Base-by-base conservation (phyloP, 2,113 vertebrate genomes). In the Centrocercus urophasianus region DNA sequence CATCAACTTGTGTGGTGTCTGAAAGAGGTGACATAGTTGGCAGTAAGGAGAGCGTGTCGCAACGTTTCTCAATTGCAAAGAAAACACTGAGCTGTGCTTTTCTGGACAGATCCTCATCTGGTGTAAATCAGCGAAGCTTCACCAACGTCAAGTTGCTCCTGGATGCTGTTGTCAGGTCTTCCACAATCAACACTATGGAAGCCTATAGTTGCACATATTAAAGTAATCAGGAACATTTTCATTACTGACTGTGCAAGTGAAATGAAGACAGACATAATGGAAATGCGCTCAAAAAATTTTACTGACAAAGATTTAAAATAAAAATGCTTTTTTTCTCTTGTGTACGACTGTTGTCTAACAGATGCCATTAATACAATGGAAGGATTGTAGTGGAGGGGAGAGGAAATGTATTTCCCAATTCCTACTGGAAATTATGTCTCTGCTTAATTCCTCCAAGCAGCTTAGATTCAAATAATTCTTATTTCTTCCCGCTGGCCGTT, bases 321-420 rank as follows among this genome's bases (percentile, higher is more conserved):
- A 87, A 81, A 83, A 66, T 28, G 5, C 3, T 32, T 56, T 52
- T 56, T 93, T 57, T 1, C 83, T 96, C 93, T 69, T 81, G 92
- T 85, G 78, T 86, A 81, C 84, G 76, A 25, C 70, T 59, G 60
- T 90, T 83, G 64, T 75, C 86, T 90, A 94, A 77, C 89, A 96
- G 79, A 86, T 90, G 93, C 83, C 84, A 72, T 86, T 85, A 90
- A 86, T 70, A 96, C 94, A 95, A 96, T 86, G 74, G 84, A 83
- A 88, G 75, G 56, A 91, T 95, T 95, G 94, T 93, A 92, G 59
- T 56, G 60, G 83, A 70, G 52, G 42, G 40, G 63, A 95, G 85
- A 93, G 93, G 93, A 97, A 96, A 86, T 96, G 70, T 71, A 77
- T 91, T 95, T 95, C 93, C 66, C 92, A 96, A 93, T 93, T 89